Evolutionary conservation across 2,888 invertebrate genomes (phyloP), one percentile per base, ranked within the genome.

Genomic region (Eudemis profundana): DNA sequence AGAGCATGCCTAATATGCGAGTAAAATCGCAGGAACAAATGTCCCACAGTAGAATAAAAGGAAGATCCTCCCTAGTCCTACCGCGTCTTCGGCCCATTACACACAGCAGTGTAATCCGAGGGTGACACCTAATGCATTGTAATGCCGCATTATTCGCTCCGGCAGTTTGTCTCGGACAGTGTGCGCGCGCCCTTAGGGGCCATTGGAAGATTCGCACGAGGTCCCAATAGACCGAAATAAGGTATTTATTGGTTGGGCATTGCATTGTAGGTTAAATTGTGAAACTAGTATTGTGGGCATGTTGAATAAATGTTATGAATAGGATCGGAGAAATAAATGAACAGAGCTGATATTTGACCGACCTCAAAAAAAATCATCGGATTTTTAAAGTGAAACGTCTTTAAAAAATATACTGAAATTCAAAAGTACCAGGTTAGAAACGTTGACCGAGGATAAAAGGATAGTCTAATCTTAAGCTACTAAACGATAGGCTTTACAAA

Each of bases 111-210:
- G 61, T 65, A 66, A 66, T 66, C 61, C 66, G 40, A 10, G 61
- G 47, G 61, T 54, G 66, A 61, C 66, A 66, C 61, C 66, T 49
- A 66, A 66, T 66, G 66, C 66, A 66, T 66, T 66, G 66, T 66
- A 66, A 66, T 61, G 61, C 17, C 19, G 42, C 40, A 66, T 66
- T 66, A 61, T 47, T 42, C 66, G 62, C 54, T 62, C 38, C 54
- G 54, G 29, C 47, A 44, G 62, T 38, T 61, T 38, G 46, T 46
- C 61, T 46, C 51, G 62, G 61, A 36, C 62, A 62, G 62, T 62
- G 60, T 46, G 29, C 29, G 33, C 61, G 14, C 19, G 42, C 54
- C 66, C 59, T 66, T 29, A 53, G 65, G 64, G 64, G 19, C 61
- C 14, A 27, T 60, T 65, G 38, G 29, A 21, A 51, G 54, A n/a